A percentile compares a stretch with the other conserved stretches of the same genome.
phyloP scores from a whole-genome alignment of 2,797 vertebrate species.

The Cheirogaleus major region DNA sequence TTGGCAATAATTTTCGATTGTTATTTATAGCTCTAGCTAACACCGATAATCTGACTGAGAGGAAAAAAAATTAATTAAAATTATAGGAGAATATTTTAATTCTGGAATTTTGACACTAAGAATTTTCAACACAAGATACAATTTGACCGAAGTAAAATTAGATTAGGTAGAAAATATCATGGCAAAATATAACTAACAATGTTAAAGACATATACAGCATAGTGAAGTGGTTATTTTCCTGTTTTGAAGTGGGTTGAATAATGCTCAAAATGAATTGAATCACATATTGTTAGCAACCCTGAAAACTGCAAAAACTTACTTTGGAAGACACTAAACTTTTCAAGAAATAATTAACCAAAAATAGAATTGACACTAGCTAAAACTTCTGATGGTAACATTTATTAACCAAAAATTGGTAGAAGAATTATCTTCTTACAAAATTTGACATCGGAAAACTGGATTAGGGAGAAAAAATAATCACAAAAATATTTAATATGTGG shows the following conservation, averaged over 20 bases:
- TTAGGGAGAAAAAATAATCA: background rate
- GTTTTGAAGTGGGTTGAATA: background rate
- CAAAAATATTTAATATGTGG: no score
- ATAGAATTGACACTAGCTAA: background rate
- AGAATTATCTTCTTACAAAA: background rate
- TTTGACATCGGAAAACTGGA: background rate
- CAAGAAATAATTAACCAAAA: background rate
- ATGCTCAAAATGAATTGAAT: background rate
- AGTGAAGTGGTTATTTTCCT: background rate
- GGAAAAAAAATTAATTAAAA: background rate
- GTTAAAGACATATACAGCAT: background rate
- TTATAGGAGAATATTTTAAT: constrained; percentile 10
- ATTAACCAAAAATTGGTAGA: background rate
- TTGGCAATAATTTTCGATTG: constrained; percentile 31
- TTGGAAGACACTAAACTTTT: constrained; percentile 8
- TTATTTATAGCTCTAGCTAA: background rate
- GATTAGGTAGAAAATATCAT: background rate
- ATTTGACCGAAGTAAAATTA: constrained; percentile 30
- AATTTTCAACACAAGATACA: constrained; percentile 25
- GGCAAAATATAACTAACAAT: constrained; percentile 23
- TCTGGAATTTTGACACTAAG: constrained; percentile 17
- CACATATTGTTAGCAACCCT: background rate
- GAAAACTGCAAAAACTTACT: constrained; percentile 36
- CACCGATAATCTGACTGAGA: background rate
- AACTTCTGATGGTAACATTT: background rate